phyloP scores from a whole-genome alignment of 2,888 invertebrate species.

The Cinara cedri region DNA sequence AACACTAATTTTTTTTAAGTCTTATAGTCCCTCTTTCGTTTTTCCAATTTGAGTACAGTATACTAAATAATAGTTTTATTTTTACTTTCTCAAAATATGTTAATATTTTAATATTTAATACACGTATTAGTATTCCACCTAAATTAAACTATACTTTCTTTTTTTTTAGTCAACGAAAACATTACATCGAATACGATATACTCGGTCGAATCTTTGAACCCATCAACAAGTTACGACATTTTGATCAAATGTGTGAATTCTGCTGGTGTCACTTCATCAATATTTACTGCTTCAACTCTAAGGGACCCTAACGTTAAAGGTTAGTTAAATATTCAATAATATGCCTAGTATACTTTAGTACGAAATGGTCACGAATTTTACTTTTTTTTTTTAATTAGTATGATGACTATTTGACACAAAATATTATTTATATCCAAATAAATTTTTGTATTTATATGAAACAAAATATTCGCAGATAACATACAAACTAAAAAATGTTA shows the following conservation, averaged over 20 bases:
- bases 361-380: too few relatives aligned
- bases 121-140: not conserved
- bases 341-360: too few relatives aligned
- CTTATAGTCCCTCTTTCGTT: too few relatives aligned
- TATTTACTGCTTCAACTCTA: constrained; percentile 60
- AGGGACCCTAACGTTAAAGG: constrained; percentile 32
- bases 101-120: too few relatives aligned
- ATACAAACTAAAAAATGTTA: not conserved
- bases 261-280: constrained; percentile 61
- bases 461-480: not conserved
- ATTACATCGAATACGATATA: constrained; percentile 36
- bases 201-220: constrained; percentile 23
- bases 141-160: not conserved
- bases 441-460: too few relatives aligned
- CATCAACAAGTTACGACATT: constrained; percentile 61
- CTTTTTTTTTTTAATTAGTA: too few relatives aligned
- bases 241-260: constrained; percentile 62
- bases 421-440: not conserved
- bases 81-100: too few relatives aligned
- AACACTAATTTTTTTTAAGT: too few relatives aligned
- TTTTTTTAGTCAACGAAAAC: constrained; percentile 38
- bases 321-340: not conserved
- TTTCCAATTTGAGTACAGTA: too few relatives aligned
- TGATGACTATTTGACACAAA: too few relatives aligned
- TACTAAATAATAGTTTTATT: too few relatives aligned